Evolutionary conservation across 2,113 vertebrate genomes (phyloP), one percentile per base, ranked within the genome.

Genomic region (Gasterosteus aculeatus): DNA sequence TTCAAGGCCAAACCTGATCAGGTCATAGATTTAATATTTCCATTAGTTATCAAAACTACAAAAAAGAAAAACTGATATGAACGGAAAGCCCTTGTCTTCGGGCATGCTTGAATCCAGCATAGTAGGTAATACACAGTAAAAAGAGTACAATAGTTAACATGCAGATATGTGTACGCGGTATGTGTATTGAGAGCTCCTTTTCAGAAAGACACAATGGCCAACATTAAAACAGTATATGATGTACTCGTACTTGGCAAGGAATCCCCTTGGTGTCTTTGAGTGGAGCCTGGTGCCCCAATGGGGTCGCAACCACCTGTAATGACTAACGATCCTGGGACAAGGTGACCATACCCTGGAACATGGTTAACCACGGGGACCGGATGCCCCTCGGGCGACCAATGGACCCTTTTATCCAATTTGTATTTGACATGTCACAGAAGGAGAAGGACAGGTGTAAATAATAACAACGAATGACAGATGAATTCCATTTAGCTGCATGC

Each of bases 401-500:
- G 18, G 10, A 8, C 19, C 11, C 33, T 70, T 47, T 35, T 16
- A 19, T 16, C 2, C 35, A 7, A 38, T 7, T 38, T 38, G 35
- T 38, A 1, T n/a, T 33, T 35, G 39, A 59, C 18, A 33, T 44
- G 39, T 44, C 22, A 44, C 16, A 70, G 54, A 12, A 70, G 41
- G 29, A 46, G 46, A 39, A 59, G 29, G 5, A n/a, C 16, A 58
- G 22, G 54, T 70, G 18, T 14, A 46, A 33, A 33, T 10, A 19
- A 44, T 46, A 59, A 59, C 0, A 33, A 35, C 44, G 4, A 58
- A 59, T 42, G 51, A 39, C 10, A 33, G 42, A 12, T 60, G 46
- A 12, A 53, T 42, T 53, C 44, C 33, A 73, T 73, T 62, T 31
- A 19, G 46, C 59, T 42, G 69, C n/a, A 12, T 60, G 69, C n/a